Percentiles rank a stretch among this genome's conserved stretches.
Evolutionary conservation across 2,888 invertebrate species (phyloP).

Genomic region (Athalia cordata): DNA sequence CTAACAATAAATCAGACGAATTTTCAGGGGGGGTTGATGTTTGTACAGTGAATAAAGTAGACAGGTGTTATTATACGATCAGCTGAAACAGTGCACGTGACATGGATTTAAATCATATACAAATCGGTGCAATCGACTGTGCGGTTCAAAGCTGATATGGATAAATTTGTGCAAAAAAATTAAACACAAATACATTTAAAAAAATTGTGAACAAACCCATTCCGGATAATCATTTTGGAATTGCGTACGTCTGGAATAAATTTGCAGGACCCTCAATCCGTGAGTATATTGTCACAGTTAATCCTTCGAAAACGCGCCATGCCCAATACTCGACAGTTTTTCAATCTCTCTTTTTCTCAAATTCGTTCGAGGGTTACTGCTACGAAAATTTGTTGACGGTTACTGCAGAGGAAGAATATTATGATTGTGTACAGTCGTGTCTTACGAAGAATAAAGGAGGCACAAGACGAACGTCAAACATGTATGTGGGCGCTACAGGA

Average conservation of each 20-base stretch:
- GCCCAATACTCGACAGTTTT: no score
- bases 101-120: no score
- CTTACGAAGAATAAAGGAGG: not conserved
- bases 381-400: no score
- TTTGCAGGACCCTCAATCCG: constrained; percentile 10
- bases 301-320: not conserved
- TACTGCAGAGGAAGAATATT: no score
- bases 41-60: no score
- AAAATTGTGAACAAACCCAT: not conserved
- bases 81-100: no score
- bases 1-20: no score
- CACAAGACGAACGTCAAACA: not conserved
- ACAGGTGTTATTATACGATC: no score
- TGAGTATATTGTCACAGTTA: not conserved
- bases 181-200: not conserved
- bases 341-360: no score
- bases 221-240: constrained; percentile 9
- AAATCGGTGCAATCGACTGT: no score
- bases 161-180: not conserved
- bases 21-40: no score
- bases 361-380: no score
- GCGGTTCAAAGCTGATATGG: not conserved
- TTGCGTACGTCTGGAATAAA: not conserved
- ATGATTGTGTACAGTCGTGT: not conserved
- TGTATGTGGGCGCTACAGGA: not conserved